phyloP scores from a whole-genome alignment of 2,797 vertebrate genomes.

The Spheniscus humboldti region DNA sequence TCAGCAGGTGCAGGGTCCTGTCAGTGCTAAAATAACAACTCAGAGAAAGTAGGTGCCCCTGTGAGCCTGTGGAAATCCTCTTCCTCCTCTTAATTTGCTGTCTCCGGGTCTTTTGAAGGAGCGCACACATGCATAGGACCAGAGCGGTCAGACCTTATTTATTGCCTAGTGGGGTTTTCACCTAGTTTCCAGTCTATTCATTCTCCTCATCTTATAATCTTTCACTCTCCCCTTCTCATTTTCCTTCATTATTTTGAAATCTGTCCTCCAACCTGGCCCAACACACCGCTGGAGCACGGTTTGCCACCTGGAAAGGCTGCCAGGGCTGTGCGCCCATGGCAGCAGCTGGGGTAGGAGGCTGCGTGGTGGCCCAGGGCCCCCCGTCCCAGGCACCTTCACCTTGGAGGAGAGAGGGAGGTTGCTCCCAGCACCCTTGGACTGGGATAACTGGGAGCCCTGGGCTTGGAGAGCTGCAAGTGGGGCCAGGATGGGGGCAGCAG shows the following conservation, averaged over 20 bases:
- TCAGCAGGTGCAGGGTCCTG: background rate
- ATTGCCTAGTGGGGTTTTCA: background rate
- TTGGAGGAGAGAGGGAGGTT: background rate
- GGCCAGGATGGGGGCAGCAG: background rate
- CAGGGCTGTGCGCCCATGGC: background rate
- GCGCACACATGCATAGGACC: rapidly evolving
- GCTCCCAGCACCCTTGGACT: background rate
- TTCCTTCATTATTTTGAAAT: background rate
- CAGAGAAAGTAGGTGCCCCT: background rate
- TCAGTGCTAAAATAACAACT: background rate
- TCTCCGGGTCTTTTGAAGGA: background rate
- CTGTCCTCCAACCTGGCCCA: background rate
- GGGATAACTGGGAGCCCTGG: background rate
- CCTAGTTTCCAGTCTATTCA: background rate
- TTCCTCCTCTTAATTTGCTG: background rate
- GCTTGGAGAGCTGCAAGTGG: background rate
- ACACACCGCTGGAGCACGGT: background rate
- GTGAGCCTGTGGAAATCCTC: background rate
- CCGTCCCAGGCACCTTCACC: background rate
- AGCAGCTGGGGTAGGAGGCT: background rate
- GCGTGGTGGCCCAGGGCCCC: rapidly evolving
- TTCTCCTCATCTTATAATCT: background rate
- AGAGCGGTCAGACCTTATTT: background rate
- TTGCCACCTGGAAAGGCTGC: background rate
- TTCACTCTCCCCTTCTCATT: background rate